Evolutionary conservation across 1,140 invertebrate genomes (phyloP).

Genomic region (Trigoniulus corallinus): DNA sequence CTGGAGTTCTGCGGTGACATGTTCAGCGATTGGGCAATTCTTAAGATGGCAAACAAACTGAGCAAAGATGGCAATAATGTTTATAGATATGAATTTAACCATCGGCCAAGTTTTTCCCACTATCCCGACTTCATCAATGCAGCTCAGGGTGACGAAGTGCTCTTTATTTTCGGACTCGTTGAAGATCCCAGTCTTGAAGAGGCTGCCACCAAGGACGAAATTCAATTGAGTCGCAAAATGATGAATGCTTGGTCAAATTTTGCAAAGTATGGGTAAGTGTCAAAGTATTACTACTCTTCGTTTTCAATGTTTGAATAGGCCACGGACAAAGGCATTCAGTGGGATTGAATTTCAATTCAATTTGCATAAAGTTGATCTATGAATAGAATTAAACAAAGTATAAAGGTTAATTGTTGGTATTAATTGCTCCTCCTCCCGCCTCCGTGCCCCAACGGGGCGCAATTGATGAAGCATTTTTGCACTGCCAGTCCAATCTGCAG

Average conservation of each 20-base stretch:
- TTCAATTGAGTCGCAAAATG: constrained; percentile 8
- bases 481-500: too few species aligned
- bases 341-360: too few species aligned
- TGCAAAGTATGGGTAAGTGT: constrained; percentile 11
- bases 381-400: too few species aligned
- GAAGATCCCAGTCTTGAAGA: neutral
- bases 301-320: too few species aligned
- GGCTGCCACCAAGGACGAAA: constrained; percentile 7
- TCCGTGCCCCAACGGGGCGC: too few species aligned
- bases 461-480: too few species aligned
- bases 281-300: neutral
- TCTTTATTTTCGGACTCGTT: constrained; percentile 15
- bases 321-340: too few species aligned
- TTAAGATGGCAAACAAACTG: constrained; percentile 4
- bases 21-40: constrained; percentile 9
- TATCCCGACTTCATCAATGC: constrained; percentile 14
- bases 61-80: constrained; percentile 1
- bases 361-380: too few species aligned
- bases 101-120: constrained; percentile 15
- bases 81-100: constrained; percentile 16
- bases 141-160: constrained; percentile 17
- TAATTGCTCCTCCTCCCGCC: too few species aligned
- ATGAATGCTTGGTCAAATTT: constrained; percentile 12
- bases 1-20: constrained; percentile 14
- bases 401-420: too few species aligned